Conservation (phyloP, 1,140 invertebrate species). For the Harlomillsia oculata region DNA sequence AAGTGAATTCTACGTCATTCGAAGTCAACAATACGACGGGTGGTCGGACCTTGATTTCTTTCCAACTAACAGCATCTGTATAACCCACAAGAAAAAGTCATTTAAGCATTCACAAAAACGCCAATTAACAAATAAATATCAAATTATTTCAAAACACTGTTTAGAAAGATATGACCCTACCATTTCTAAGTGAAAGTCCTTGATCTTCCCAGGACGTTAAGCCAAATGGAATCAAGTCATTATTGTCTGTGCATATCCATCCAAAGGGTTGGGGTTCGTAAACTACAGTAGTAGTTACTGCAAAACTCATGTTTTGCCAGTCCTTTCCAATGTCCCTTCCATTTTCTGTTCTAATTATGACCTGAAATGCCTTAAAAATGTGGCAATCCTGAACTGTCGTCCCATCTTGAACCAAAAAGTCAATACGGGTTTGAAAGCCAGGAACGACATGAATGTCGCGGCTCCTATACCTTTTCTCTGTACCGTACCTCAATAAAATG, state of each 20-base stretch:
- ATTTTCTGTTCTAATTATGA: not conserved
- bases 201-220: not conserved
- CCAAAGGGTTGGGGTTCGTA: slow-evolving; percentile 1
- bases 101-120: not conserved
- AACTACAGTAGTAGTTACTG: not conserved
- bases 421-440: too few relatives aligned
- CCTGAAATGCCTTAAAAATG: not conserved
- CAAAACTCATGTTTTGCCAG: not conserved
- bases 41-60: slow-evolving; percentile 8
- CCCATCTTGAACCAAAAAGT: too few relatives aligned
- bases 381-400: too few relatives aligned
- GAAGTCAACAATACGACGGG: not conserved
- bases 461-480: too few relatives aligned
- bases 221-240: not conserved
- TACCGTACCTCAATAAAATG: too few relatives aligned
- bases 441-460: too few relatives aligned
- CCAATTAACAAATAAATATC: not conserved
- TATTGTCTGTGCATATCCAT: not conserved
- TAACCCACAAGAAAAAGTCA: not conserved
- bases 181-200: not conserved
- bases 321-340: not conserved
- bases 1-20: slow-evolving; percentile 1
- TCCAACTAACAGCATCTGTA: slow-evolving; percentile 4
- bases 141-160: not conserved
- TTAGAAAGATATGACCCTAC: not conserved